phyloP scores from a whole-genome alignment of 2,797 vertebrate genomes.

The Phrynocephalus forsythii region DNA sequence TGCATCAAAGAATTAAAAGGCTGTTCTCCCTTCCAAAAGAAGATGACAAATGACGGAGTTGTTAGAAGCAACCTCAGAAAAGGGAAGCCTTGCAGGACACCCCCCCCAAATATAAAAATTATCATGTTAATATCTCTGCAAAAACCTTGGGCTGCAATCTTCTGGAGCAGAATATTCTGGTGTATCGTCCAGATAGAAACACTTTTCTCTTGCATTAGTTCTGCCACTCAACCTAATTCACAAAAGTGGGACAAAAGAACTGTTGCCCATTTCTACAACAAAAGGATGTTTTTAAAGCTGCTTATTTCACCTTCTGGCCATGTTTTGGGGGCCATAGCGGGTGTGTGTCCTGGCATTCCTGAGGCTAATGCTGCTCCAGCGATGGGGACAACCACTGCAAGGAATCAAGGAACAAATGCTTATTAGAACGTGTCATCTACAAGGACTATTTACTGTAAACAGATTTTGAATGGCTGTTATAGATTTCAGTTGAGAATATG shows the following conservation, averaged over 20 bases:
- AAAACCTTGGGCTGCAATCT: background rate
- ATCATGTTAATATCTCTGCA: background rate
- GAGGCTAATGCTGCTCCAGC: slow-evolving; percentile 80
- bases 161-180: background rate
- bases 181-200: background rate
- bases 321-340: slow-evolving; percentile 82
- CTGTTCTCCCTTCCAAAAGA: background rate
- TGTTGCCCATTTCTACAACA: too few species aligned
- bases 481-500: slow-evolving; percentile 34
- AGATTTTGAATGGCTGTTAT: slow-evolving; percentile 35
- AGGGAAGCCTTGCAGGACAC: background rate
- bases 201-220: background rate
- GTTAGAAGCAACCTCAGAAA: background rate
- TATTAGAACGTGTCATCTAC: background rate
- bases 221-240: background rate
- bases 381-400: slow-evolving; percentile 80
- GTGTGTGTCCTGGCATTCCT: slow-evolving; percentile 80
- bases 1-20: background rate
- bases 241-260: background rate
- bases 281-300: too few species aligned
- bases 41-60: background rate
- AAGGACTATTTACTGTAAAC: slow-evolving; percentile 23
- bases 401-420: slow-evolving; percentile 22
- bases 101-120: background rate
- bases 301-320: slow-evolving; percentile 83